phyloP scores from a whole-genome alignment of 1,140 invertebrate species.

The Bombus soroeensis region DNA sequence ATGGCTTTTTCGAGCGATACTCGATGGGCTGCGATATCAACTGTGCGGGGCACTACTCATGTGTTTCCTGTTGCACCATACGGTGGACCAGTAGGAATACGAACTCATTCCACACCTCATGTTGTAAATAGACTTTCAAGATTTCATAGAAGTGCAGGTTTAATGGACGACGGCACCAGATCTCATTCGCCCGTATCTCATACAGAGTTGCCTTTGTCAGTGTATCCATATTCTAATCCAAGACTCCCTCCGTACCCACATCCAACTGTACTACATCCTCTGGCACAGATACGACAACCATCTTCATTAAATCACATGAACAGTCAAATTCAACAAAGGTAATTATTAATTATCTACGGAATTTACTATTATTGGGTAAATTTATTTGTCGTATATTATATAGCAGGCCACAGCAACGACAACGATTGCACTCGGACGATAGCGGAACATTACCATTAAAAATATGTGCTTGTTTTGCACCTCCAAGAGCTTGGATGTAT shows the following conservation, averaged over 20 bases:
- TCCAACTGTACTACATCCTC: constrained; percentile 89
- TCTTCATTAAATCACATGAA: constrained; percentile 82
- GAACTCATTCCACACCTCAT: constrained; percentile 95
- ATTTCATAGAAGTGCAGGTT: constrained; percentile 97
- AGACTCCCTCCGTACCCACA: constrained; percentile 94
- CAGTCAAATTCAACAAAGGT: constrained; percentile 83
- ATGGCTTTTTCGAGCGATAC: constrained; percentile 95
- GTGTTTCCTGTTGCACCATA: constrained; percentile 99
- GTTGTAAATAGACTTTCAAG: constrained; percentile 97
- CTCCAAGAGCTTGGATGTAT: constrained; percentile 89
- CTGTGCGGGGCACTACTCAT: constrained; percentile 97
- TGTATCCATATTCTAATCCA: constrained; percentile 93
- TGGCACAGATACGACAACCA: constrained; percentile 94
- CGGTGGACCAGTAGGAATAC: constrained; percentile 93
- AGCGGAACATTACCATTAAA: constrained; percentile 85
- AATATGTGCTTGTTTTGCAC: constrained; percentile 91
- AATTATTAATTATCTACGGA: constrained; percentile 51
- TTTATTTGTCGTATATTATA: neutral
- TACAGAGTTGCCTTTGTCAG: constrained; percentile 82
- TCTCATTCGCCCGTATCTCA: constrained; percentile 90
- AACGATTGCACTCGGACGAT: constrained; percentile 87
- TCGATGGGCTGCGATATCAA: constrained; percentile 97
- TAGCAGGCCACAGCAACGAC: constrained; percentile 81
- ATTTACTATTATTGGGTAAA: neutral
- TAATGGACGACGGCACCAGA: constrained; percentile 88